Base-by-base conservation (phyloP, 2,113 vertebrate species). In the Meleagris gallopavo region DNA sequence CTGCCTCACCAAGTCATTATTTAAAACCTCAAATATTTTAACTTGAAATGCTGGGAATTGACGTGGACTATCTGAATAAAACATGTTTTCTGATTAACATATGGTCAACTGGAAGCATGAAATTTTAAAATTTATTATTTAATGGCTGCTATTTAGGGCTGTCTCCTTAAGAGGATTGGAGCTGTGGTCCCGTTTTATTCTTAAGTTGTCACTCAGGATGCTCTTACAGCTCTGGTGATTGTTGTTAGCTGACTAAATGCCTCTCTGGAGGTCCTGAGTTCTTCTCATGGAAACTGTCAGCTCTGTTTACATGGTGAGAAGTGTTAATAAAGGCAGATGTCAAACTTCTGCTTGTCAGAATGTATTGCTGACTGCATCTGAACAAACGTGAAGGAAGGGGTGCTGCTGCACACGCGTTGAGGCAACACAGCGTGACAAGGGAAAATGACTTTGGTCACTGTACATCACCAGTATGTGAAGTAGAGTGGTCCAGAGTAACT, bases 401-500 rank as follows among this genome's bases (percentile, higher is more conserved):
- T 21, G 13, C 32, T 78, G 43, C 29, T 79, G 38, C 9, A 46
- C 11, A 24, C 13, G 3, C 0, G 0, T 15, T 76, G 25, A 0
- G 6, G 21, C 29, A 62, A 20, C 19, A 2, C 18, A 74, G 52
- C 17, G 13, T 45, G 41, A 81, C 45, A 96, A 74, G 58, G 74
- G 24, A 50, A 93, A 83, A 62, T 70, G 74, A 41, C 45, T 72
- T 96, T 64, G 30, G 73, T 86, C 54, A 2, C 66, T 92, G 65
- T 34, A 41, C 43, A 24, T 87, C 41, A 22, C 72, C 45, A 80
- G 27, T 34, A 41, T 72, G 71, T 62, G 36, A 84, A 62, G 77
- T 93, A 95, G 88, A 95, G 82, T 43, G 27, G 32, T 69, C 67
- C 52, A 34, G 81, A 52, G 34, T 38, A 55, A 67, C 91, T 95